These are phyloP conservation scores for Ophiodon elongatus DNA, from an alignment of 2,113 vertebrate species.

Conservation along the genomic window DNA sequence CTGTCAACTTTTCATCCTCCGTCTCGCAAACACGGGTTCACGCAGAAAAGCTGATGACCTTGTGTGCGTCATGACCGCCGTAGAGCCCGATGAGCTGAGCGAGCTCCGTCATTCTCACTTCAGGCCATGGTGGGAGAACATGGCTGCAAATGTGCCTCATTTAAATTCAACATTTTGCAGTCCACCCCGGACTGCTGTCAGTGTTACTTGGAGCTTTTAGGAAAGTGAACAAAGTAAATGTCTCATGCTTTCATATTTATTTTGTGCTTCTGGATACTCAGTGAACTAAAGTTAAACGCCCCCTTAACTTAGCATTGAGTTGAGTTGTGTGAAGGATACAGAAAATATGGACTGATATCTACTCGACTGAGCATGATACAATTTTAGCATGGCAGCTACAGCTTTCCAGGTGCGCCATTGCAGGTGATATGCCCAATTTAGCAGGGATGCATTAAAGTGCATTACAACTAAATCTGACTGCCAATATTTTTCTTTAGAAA, in stretches of 20 bases:
- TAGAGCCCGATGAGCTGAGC: background rate
- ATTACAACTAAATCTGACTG: background rate
- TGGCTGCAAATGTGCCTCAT: constrained; percentile 3
- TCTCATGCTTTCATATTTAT: background rate
- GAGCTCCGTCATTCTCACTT: constrained; percentile 28
- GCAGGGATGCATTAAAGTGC: background rate
- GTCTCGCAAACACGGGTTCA: constrained; percentile 15
- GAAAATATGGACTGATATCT: no score
- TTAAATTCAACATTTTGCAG: constrained; percentile 1
- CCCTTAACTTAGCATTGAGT: background rate
- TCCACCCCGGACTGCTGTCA: no score
- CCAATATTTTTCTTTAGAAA: background rate
- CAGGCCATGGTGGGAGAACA: constrained; percentile 49
- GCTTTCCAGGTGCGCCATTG: background rate
- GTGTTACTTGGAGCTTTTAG: background rate
- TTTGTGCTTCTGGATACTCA: background rate
- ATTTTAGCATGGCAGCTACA: background rate
- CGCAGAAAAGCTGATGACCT: constrained; percentile 30
- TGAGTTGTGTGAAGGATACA: background rate
- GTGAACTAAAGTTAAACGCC: background rate
- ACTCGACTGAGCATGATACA: background rate
- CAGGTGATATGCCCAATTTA: background rate
- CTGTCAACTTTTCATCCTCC: constrained; percentile 34
- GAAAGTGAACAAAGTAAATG: background rate
- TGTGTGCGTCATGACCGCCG: constrained; percentile 18